A percentile compares a stretch with the other conserved stretches of the same genome.
Evolutionary conservation across 1,140 invertebrate species (phyloP).

Genomic region (Episyrphus balteatus): DNA sequence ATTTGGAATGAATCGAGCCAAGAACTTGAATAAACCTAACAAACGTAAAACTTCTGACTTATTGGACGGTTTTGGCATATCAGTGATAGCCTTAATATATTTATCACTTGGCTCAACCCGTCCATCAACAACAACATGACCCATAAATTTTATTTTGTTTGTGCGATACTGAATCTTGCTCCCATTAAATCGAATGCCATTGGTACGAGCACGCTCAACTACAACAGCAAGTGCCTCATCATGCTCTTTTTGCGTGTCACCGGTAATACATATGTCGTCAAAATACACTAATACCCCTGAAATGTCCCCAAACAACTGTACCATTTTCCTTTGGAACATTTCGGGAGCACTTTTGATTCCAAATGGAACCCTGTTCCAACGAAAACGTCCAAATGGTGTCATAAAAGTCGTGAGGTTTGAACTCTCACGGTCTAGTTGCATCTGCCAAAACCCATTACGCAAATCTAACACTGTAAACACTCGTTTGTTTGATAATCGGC

Average conservation of each 20-base stretch:
- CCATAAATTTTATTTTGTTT: slow-evolving; percentile 15
- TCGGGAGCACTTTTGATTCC: slow-evolving; percentile 30
- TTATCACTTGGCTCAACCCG: slow-evolving; percentile 9
- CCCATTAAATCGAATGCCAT: slow-evolving; percentile 14
- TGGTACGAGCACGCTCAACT: slow-evolving; percentile 8
- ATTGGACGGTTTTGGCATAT: slow-evolving; percentile 10
- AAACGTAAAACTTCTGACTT: slow-evolving; percentile 6
- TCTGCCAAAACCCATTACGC: slow-evolving; percentile 1
- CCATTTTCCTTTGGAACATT: slow-evolving; percentile 20
- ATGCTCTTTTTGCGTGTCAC: slow-evolving; percentile 15
- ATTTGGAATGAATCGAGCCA: slow-evolving; percentile 15
- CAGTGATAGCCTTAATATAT: slow-evolving; percentile 16
- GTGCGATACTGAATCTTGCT: slow-evolving; percentile 16
- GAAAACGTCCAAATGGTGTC: slow-evolving; percentile 8
- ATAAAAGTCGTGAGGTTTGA: slow-evolving; percentile 6
- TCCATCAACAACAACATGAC: slow-evolving; percentile 12
- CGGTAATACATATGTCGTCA: slow-evolving; percentile 24
- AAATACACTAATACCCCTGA: slow-evolving; percentile 18
- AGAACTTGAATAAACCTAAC: slow-evolving; percentile 26
- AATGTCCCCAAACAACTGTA: slow-evolving; percentile 17
- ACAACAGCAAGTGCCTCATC: slow-evolving; percentile 23
- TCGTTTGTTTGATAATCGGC: background rate
- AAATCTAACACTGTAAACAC: slow-evolving; percentile 8
- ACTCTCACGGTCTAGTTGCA: background rate
- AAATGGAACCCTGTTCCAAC: slow-evolving; percentile 36